phyloP scores from a whole-genome alignment of 1,140 invertebrate genomes.

The Cotesia vestalis region DNA sequence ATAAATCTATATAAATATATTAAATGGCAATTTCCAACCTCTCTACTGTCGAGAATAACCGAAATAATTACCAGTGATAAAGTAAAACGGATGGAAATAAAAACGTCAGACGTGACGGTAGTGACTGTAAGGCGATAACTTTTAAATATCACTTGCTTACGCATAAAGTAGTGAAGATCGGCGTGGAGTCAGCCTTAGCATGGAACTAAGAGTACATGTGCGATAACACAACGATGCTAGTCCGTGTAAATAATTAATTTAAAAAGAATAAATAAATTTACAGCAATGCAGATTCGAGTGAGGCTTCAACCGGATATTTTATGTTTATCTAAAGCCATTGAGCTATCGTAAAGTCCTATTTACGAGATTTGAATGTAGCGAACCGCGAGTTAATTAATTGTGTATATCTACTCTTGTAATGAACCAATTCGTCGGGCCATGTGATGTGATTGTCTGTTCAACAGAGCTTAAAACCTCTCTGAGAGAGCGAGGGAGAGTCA shows the following conservation, averaged over 20 bases:
- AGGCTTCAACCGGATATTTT: neutral
- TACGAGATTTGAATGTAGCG: conserved; percentile 10
- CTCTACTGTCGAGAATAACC: neutral
- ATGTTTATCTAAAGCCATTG: neutral
- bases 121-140: neutral
- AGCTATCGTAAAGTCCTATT: conserved; percentile 4
- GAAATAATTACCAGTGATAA: too few relatives aligned
- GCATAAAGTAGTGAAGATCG: neutral
- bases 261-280: too few relatives aligned
- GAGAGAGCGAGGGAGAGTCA: too few relatives aligned
- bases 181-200: neutral
- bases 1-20: conserved; percentile 28
- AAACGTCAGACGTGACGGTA: too few relatives aligned
- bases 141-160: neutral
- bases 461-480: neutral
- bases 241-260: neutral
- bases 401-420: conserved; percentile 23
- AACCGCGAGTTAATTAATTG: conserved; percentile 18
- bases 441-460: conserved; percentile 15
- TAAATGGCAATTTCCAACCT: conserved; percentile 13
- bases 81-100: too few relatives aligned
- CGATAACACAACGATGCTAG: too few relatives aligned
- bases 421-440: conserved; percentile 3
- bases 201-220: too few relatives aligned
- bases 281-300: too few relatives aligned